Evolutionary conservation across 2,888 invertebrate genomes (phyloP), one percentile per base, ranked within the genome.

Genomic region (Drepanosiphum platanoidis): DNA sequence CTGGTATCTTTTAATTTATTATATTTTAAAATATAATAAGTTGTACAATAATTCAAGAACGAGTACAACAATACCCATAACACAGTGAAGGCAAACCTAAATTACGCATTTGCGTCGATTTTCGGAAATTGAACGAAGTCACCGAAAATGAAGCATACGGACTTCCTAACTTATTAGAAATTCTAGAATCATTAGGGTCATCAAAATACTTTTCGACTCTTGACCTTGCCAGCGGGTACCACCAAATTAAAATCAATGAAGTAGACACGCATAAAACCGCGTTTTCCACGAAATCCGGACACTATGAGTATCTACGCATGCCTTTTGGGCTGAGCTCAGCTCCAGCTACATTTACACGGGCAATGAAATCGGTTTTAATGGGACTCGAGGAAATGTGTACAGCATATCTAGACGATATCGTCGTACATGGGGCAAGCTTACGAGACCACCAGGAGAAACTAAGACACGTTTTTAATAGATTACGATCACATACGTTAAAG

Each of bases 251-350:
- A 36, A 39, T 70, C 4, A 22, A 70, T n/a, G 4, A n/a, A 30
- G 36, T 3, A 7, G 70, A 70, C n/a, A 70, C 36, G 0, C 70
- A 70, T 70, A 70, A 70, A 39, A 70, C 70, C 9, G 70, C 70
- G 1, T 70, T 39, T 70, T 70, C 36, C 0, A 70, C 22, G 0
- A 70, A 70, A 36, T 36, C 70, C 1, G 70, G 70, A 39, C 70
- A 70, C n/a, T 70, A 70, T 11, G 70, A 70, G n/a, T 70, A n/a
- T 70, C 30, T 70, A 39, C 5, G 39, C 11, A n/a, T 70, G 36
- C 70, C 70, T 30, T 70, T 70, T 36, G 39, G 70, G 4, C n/a
- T 71, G 13, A 71, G 70, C 32, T 71, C 39, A 3, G 36, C 39
- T 3, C 70, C 70, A 0, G 27, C 70, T 1, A 71, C 70, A 0